Evolutionary conservation across 2,888 invertebrate species (phyloP).

Genomic region (Mythimna pallens): DNA sequence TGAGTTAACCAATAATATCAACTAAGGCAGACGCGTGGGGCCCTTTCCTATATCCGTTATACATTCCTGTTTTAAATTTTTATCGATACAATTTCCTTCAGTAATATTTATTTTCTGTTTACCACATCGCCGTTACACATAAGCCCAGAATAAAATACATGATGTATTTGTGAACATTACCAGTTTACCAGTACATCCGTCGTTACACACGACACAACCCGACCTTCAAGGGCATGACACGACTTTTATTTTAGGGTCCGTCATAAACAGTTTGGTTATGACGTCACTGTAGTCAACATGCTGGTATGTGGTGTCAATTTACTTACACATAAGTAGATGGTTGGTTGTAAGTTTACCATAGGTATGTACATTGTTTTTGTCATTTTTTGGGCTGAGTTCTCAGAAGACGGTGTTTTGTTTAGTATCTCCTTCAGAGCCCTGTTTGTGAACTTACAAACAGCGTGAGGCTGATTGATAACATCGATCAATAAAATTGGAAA

Average conservation of each 20-base stretch:
- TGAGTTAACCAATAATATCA: no score
- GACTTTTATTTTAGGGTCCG: conserved; percentile 62
- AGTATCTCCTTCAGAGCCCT: not conserved
- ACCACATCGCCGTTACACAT: conserved; percentile 29
- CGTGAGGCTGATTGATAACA: not conserved
- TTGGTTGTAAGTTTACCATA: not conserved
- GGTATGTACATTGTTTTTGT: conserved; percentile 3
- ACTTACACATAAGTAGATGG: conserved; percentile 22
- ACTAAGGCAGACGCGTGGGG: not conserved
- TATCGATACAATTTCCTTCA: conserved; percentile 30
- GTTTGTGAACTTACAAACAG: not conserved
- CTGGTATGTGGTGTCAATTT: conserved; percentile 43
- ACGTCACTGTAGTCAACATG: conserved; percentile 44
- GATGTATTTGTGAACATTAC: conserved; percentile 44
- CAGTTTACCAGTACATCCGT: conserved; percentile 40
- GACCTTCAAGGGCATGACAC: conserved; percentile 57
- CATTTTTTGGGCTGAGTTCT: conserved; percentile 7
- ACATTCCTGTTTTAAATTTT: conserved; percentile 8
- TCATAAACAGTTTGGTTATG: conserved; percentile 45
- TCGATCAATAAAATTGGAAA: not conserved
- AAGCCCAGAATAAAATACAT: conserved; percentile 35
- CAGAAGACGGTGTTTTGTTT: not conserved
- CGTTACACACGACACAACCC: conserved; percentile 31
- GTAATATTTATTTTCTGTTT: conserved; percentile 19
- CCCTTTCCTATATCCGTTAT: conserved; percentile 3